Conservation (phyloP, 2,888 invertebrate species). For the Synanthedon andrenaeformis region DNA sequence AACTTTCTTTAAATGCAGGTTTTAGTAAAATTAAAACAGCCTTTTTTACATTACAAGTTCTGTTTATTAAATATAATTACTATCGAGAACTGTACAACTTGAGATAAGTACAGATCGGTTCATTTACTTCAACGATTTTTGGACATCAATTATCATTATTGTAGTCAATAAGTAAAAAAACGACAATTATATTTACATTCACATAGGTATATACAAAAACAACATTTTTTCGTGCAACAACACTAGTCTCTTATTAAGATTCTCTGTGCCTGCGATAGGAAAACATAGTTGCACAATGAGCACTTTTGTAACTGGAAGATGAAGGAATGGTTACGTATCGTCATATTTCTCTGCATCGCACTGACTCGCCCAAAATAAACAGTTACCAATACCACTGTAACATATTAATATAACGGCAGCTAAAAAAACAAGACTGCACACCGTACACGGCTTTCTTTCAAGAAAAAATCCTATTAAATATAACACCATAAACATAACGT, state of each 20-base stretch:
- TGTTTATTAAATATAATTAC: constrained; percentile 14
- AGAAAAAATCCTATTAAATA: constrained; percentile 97
- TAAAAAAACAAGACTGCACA: constrained; percentile 95
- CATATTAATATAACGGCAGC: constrained; percentile 94
- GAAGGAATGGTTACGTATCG: constrained; percentile 42
- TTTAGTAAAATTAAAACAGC: too few relatives aligned
- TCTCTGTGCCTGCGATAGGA: constrained; percentile 15
- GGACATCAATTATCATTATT: neutral
- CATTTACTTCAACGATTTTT: constrained; percentile 9
- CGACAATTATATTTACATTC: constrained; percentile 25
- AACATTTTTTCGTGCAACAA: constrained; percentile 9
- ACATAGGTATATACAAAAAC: constrained; percentile 44
- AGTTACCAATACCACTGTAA: constrained; percentile 95
- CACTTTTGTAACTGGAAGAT: constrained; percentile 35
- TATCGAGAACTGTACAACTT: constrained; percentile 50
- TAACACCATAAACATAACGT: constrained; percentile 97
- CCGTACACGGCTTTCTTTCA: constrained; percentile 95
- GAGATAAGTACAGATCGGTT: constrained; percentile 50
- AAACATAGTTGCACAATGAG: constrained; percentile 44
- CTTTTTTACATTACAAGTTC: constrained; percentile 22
- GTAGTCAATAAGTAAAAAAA: constrained; percentile 12
- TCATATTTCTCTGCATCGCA: constrained; percentile 76
- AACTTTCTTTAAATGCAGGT: too few relatives aligned
- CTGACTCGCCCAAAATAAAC: constrained; percentile 89
- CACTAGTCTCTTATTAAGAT: constrained; percentile 7